Conservation (phyloP, 2,113 vertebrate genomes). For the Erpornis zantholeuca region DNA sequence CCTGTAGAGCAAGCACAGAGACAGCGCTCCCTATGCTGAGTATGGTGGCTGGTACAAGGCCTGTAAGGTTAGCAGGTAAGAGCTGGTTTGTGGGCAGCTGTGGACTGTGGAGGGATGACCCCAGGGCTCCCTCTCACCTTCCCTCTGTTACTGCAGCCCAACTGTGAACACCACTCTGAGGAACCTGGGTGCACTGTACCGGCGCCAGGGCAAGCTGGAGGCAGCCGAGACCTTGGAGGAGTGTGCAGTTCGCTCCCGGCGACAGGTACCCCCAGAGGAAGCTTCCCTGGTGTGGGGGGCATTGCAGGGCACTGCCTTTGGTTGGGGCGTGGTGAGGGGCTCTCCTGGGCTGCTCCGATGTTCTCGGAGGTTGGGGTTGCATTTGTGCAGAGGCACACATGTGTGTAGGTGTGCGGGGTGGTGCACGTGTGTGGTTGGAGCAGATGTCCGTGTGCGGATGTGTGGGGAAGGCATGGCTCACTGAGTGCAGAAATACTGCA, state of each 20-base stretch:
- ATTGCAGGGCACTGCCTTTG: background rate
- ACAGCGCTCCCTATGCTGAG: slow-evolving; percentile 88
- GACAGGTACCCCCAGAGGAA: slow-evolving; percentile 76
- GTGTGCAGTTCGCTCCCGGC: slow-evolving; percentile 86
- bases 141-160: slow-evolving; percentile 32
- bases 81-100: background rate
- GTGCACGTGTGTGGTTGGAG: background rate
- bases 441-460: fast-evolving
- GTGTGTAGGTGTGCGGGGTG: fast-evolving
- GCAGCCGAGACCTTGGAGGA: slow-evolving; percentile 91
- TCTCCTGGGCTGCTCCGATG: background rate
- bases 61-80: slow-evolving; percentile 97
- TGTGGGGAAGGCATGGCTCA: background rate
- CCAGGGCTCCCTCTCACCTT: background rate
- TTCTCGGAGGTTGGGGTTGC: background rate
- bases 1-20: slow-evolving; percentile 86
- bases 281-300: background rate
- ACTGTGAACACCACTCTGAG: slow-evolving; percentile 86
- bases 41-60: slow-evolving; percentile 99
- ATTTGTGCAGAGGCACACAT: fast-evolving
- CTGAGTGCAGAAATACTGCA: background rate
- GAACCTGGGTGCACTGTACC: slow-evolving; percentile 90
- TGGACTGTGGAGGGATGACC: background rate
- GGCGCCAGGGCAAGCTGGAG: slow-evolving; percentile 91
- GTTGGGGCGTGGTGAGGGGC: background rate